phyloP scores from a whole-genome alignment of 2,113 vertebrate genomes.

The Trematocara unimaculatum region DNA sequence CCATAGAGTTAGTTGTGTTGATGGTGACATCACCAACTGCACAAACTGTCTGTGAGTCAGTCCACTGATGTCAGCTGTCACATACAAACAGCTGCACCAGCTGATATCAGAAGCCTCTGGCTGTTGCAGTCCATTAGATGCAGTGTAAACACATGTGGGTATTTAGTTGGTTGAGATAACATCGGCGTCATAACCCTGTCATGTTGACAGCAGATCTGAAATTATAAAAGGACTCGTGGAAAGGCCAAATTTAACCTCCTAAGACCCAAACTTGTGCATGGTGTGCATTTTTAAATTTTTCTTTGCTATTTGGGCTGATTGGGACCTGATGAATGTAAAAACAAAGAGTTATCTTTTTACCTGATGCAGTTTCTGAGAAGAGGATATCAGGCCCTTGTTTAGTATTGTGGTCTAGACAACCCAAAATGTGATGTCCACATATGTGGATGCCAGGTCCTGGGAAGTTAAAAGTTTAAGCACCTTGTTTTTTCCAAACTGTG shows the following conservation, averaged over 20 bases:
- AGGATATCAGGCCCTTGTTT: background rate
- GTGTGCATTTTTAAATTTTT: background rate
- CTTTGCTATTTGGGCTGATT: background rate
- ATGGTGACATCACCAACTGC: background rate
- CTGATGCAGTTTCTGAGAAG: no score
- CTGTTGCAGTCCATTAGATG: background rate
- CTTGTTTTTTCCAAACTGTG: background rate
- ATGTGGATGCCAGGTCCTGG: background rate
- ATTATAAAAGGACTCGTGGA: background rate
- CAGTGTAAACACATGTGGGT: background rate
- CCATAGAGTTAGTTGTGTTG: background rate
- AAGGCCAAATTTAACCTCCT: background rate
- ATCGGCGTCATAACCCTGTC: background rate
- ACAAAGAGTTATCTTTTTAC: background rate
- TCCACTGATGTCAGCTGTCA: constrained; percentile 22
- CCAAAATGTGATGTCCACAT: background rate
- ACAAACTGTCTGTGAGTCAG: constrained; percentile 38
- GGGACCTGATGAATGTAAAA: background rate
- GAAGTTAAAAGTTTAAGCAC: background rate
- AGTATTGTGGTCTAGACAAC: background rate
- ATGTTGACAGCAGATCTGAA: background rate
- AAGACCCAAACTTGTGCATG: background rate
- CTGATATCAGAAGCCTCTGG: constrained; percentile 1
- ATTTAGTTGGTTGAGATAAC: background rate
- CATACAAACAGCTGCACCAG: background rate